Evolutionary conservation across 1,140 invertebrate genomes (phyloP), one percentile per base, ranked within the genome.

Genomic region (Melanaphis sacchari): DNA sequence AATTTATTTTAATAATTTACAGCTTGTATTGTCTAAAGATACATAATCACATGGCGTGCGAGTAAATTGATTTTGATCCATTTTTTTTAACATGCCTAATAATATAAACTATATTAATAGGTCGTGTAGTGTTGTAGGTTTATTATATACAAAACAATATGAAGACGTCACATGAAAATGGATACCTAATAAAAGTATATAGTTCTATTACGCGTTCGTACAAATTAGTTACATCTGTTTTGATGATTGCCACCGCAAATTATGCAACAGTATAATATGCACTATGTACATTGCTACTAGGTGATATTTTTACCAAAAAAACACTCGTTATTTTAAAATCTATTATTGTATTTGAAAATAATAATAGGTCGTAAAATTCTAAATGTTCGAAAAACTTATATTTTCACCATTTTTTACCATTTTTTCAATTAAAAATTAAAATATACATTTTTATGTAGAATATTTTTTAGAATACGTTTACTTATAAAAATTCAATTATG

Each of bases 201-300:
- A 26, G 40, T 41, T 40, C 40, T 22, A 41, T 84, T 41, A 84
- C 24, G 82, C 38, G 40, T 84, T 84, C 24, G 22, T 36, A 88
- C 87, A 49, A 88, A 88, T 88, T 36, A 49, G 87, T 21, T 46
- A 49, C 87, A 88, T 49, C 87, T 49, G 46, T 88, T 88, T 36
- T 36, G 87, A 88, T 46, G 87, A 18, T 9, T 15, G 43, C n/a
- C 21, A 21, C 43, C 31, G 18, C 38, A 82, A 24, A 82, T 82
- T 43, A 41, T 85, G 38, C 41, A n/a, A 1, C 59, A 76, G n/a
- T 76, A n/a, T 76, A 59, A n/a, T 66, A n/a, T 76, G 59, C 59
- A 76, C 59, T 76, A 15, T n/a, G 36, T n/a, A n/a, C 15, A 31
- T 31, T 66, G 15, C n/a, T 18, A 18, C n/a, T n/a, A 0, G 2